Evolutionary conservation across 2,797 vertebrate species (phyloP), one percentile per base, ranked within the genome.

Genomic region (Lutra lutra): DNA sequence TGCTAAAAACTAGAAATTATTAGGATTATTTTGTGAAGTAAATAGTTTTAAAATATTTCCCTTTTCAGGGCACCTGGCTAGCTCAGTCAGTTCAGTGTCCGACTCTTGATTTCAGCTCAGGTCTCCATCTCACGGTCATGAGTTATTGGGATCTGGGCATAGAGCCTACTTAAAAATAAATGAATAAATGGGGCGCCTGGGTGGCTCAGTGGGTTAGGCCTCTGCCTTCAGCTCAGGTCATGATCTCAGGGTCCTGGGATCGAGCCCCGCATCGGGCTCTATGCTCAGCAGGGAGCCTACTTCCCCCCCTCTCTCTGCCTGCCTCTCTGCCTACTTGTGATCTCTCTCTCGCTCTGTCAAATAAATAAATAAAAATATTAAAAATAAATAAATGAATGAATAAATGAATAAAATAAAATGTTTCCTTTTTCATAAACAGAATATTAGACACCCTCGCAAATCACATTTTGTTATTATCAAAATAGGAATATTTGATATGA

Each of bases 21-120:
- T 89, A 94, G 40, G 73, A n/a, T 96, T 62, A 87, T 95, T 93
- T 96, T 84, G 68, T 12, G 73, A 54, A 54, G 78, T 77, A 90
- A 90, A 62, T 84, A 80, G 25, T 91, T 95, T 92, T 64, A 68
- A 92, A 82, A 58, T 83, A 62, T 25, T 78, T n/a, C 27, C n/a
- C 73, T 91, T 58, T 87, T 83, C 20, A 1, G 66, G n/a, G 18
- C n/a, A 35, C 66, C 66, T 68, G 66, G 66, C n/a, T 35, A 18
- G n/a, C 18, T 68, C 64, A 35, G n/a, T 68, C 66, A 21, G 18
- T 68, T 68, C n/a, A 66, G 66, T 68, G 66, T 68, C 17, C 2
- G 1, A 35, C n/a, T 68, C 66, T 68, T 68, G n/a, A 21, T 21
- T 21, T 68, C 9, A 68, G n/a, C 66, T 68, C 18, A 35, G 18